A percentile compares a stretch with the other conserved stretches of the same genome.
phyloP scores from a whole-genome alignment of 2,113 vertebrate genomes.

The Ariopsis seemanni region DNA sequence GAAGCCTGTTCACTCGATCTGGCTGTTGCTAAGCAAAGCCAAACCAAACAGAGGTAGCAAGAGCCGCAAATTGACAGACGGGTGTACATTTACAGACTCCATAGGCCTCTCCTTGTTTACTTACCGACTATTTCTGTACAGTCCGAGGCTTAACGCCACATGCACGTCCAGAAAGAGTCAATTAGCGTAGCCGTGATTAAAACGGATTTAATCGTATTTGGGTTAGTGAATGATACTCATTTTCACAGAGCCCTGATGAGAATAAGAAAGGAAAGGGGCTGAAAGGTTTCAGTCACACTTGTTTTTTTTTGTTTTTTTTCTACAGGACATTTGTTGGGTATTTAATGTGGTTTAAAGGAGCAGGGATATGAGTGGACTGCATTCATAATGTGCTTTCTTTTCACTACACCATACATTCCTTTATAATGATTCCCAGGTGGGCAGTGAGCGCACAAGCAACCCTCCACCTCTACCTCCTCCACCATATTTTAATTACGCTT shows the following conservation, averaged over 20 bases:
- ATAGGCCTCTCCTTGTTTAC: slow-evolving; percentile 39
- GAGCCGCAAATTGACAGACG: slow-evolving; percentile 36
- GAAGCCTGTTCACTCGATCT: slow-evolving; percentile 48
- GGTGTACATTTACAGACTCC: slow-evolving; percentile 47
- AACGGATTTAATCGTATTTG: slow-evolving; percentile 38
- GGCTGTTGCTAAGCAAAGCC: slow-evolving; percentile 58
- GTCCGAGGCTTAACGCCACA: slow-evolving; percentile 27
- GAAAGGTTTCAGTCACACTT: slow-evolving; percentile 32
- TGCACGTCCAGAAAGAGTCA: slow-evolving; percentile 27
- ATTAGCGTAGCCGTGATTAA: slow-evolving; percentile 35
- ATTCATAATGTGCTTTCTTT: slow-evolving; percentile 35
- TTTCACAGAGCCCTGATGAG: slow-evolving; percentile 20
- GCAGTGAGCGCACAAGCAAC: slow-evolving; percentile 1
- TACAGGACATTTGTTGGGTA: slow-evolving; percentile 4
- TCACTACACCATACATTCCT: slow-evolving; percentile 32
- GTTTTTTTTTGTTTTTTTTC: neutral
- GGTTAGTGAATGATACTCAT: slow-evolving; percentile 7
- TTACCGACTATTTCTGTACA: slow-evolving; percentile 36
- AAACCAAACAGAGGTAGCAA: slow-evolving; percentile 59
- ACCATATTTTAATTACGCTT: slow-evolving; percentile 39
- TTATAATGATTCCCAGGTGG: slow-evolving; percentile 39
- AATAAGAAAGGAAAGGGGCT: slow-evolving; percentile 12
- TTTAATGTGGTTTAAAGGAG: slow-evolving; percentile 28
- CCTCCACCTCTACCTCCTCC: neutral
- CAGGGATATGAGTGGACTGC: slow-evolving; percentile 29